Base-by-base conservation (phyloP, 1,140 invertebrate genomes). In the Parapsyche elsis region DNA sequence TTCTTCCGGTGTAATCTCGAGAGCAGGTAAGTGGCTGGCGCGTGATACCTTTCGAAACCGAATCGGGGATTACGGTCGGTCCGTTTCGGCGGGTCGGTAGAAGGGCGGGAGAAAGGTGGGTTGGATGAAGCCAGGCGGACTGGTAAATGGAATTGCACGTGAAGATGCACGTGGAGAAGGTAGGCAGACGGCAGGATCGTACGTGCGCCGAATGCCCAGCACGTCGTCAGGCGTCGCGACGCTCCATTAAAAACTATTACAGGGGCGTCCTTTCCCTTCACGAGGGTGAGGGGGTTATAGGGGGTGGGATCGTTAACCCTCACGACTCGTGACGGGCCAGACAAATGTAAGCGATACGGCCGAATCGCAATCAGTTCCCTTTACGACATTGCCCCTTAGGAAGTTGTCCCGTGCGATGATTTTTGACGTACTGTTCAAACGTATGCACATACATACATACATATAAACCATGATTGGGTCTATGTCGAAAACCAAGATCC, bases 201-300 rank as follows among this genome's bases (percentile, higher is more conserved):
- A 67, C 64, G 64, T 67, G 64, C 19, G 23, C 64, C 10, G 64
- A 67, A 67, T 67, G 64, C 21, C 21, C 10, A 26, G 21, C 23
- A 12, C 49, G 49, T 67, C 64, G 64, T 26, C 23, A 26, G 64
- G 24, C 23, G 64, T 67, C 64, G 64, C 21, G 64, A 67, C 64
- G 64, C 64, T 67, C 64, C 64, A 67, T 67, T 67, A 67, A 67
- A 67, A 67, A 67, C 64, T 67, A 67, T 67, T 67, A 67, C 21
- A 12, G 21, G 64, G 64, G 12, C 14, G 64, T 10, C 64, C 10
- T 2, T 53, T 14, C 49, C 49, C 12, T 53, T 2, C 12, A n/a
- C n/a, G n/a, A n/a, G n/a, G n/a, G n/a, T n/a, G n/a, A 7, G 30
- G 30, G 30, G 30, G 30, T 38, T 7, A 7, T 7, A 38, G 30